Evolutionary conservation across 23 tunicate species (phyloP), one percentile per base, ranked within the genome.

Genomic region (Halocynthia roretzi): DNA sequence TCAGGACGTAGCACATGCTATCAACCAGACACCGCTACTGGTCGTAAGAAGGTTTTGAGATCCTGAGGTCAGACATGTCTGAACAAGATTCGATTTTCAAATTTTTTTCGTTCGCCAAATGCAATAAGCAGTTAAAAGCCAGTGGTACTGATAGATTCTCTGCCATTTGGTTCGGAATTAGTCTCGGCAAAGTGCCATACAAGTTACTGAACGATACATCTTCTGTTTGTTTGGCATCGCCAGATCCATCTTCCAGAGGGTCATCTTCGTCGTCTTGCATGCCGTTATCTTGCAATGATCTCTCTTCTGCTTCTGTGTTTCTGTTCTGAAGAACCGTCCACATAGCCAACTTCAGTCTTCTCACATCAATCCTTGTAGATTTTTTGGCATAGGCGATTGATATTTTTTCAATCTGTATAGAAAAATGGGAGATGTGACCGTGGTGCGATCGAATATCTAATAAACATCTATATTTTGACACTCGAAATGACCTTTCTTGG

Each of bases 81-180:
- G 96, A 23, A 15, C 40, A 71, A 8, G 82, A 83, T 54, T 64
- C 77, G 31, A 90, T 80, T 51, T 81, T 80, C 51, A 90, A 51
- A 44, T 75, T 62, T 54, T 84, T 90, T 64, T 90, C 96, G 52
- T 90, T 90, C 2, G 96, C 96, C 18, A 90, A 73, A 71, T 90
- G 96, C 7, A 90, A 80, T 18, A 90, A 71, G 61, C 96, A 84
- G n/a, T 83, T 82, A 83, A 84, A 90, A 18, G 89, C 89, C 56
- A 84, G 73, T 8, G 96, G 96, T 2, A 84, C 80, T 18, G 89
- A 84, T 5, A 88, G 76, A 50, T 83, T 88, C 64, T 88, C 88
- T 56, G 67, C 23, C 84, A 88, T 78, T 17, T 58, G 64, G 8
- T 74, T 53, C 7, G 87, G 81, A 73, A 88, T 75, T 31, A 67